These are phyloP conservation scores for Diachasmimorpha longicaudata DNA, from an alignment of 1,140 invertebrate species.

Conservation along the genomic window DNA sequence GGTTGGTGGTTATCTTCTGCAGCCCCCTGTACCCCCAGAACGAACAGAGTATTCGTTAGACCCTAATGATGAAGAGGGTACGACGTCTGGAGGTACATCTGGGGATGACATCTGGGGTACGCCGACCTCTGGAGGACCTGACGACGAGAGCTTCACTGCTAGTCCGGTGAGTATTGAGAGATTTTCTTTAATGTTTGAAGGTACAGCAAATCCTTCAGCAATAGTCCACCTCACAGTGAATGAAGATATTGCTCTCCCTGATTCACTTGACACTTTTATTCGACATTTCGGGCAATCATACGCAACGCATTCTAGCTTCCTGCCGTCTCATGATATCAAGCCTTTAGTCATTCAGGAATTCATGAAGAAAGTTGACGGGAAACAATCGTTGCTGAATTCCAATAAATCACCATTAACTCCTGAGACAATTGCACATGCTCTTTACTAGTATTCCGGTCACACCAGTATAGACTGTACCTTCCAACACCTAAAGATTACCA, in stretches of 20 bases:
- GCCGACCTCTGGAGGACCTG: conserved; percentile 80
- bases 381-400: too few relatives aligned
- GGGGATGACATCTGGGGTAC: conserved; percentile 87
- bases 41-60: conserved; percentile 56
- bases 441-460: not conserved
- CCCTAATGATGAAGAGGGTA: conserved; percentile 68
- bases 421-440: too few relatives aligned
- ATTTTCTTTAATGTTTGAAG: not conserved
- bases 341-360: too few relatives aligned
- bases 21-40: conserved; percentile 55
- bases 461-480: conserved; percentile 21
- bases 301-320: too few relatives aligned
- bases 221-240: not conserved
- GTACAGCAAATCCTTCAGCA: conserved; percentile 12
- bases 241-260: not conserved
- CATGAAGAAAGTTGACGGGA: too few relatives aligned
- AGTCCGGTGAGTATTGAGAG: conserved; percentile 53
- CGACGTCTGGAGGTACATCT: conserved; percentile 78
- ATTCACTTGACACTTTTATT: too few relatives aligned
- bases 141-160: conserved; percentile 74
- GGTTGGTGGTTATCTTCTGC: conserved; percentile 52
- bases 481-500: conserved; percentile 1
- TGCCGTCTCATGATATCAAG: too few relatives aligned
- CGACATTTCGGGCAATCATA: too few relatives aligned
- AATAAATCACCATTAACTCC: too few relatives aligned